A percentile compares a stretch with the other conserved stretches of the same genome.
phyloP scores from a whole-genome alignment of 2,797 vertebrate species.

The Coregonus ussuriensis region DNA sequence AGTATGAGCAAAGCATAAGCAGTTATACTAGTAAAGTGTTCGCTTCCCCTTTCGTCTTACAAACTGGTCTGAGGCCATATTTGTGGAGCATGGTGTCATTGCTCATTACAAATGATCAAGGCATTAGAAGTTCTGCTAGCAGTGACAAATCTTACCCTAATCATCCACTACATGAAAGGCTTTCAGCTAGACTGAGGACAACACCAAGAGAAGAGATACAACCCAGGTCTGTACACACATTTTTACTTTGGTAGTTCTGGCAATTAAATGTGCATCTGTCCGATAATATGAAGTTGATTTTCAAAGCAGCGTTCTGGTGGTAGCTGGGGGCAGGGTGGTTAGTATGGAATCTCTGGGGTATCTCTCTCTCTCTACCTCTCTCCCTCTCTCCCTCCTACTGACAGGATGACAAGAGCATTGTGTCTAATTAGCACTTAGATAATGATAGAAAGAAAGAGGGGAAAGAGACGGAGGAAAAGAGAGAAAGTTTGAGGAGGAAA shows the following conservation, averaged over 20 bases:
- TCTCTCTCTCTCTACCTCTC: neutral
- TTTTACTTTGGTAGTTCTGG: conserved; percentile 53
- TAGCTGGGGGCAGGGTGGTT: neutral
- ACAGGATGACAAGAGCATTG: neutral
- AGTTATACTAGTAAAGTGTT: no score
- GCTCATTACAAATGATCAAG: neutral
- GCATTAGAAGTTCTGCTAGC: neutral
- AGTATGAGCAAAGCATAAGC: neutral
- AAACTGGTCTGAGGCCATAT: neutral
- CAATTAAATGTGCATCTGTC: conserved; percentile 67
- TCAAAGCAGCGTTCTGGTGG: neutral
- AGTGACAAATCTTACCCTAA: neutral
- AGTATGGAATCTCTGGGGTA: conserved; percentile 3
- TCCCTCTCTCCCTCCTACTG: no score
- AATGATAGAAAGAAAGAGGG: conserved; percentile 17
- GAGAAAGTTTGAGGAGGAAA: neutral
- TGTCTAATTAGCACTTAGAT: conserved; percentile 43
- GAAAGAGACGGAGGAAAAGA: conserved; percentile 56
- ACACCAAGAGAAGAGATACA: no score
- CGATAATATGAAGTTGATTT: conserved; percentile 11
- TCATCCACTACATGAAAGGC: conserved; percentile 47
- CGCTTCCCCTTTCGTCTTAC: no score
- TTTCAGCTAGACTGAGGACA: conserved; percentile 11
- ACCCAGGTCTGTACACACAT: neutral
- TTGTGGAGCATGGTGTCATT: neutral